Percentiles rank a stretch among this genome's conserved stretches.
Conservation (phyloP, 2,113 vertebrate species). For the Strigops habroptila region DNA sequence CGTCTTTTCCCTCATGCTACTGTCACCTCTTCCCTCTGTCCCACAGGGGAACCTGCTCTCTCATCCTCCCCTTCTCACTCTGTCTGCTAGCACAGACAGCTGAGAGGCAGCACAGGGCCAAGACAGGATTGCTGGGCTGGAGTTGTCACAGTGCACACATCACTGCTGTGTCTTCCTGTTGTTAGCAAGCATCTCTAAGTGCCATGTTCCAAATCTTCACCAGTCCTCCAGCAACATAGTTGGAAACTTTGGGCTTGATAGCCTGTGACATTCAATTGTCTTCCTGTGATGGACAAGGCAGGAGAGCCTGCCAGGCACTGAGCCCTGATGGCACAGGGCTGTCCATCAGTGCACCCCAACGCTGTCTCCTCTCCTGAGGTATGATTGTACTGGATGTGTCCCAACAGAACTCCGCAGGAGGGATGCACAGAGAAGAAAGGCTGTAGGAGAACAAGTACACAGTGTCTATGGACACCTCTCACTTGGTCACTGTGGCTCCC, state of each 20-base stretch:
- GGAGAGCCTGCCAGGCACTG: background rate
- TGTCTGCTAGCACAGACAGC: background rate
- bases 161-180: background rate
- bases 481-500: background rate
- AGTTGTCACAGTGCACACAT: fast-evolving
- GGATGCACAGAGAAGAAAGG: background rate
- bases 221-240: background rate
- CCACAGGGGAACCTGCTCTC: background rate
- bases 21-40: background rate
- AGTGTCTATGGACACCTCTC: background rate
- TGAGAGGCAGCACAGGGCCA: background rate
- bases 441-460: background rate
- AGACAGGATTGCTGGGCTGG: background rate
- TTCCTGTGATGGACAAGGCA: background rate
- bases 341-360: background rate
- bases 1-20: background rate
- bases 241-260: background rate
- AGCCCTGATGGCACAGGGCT: background rate
- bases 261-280: background rate
- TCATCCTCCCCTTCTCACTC: background rate
- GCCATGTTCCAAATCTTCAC: background rate
- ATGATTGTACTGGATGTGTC: background rate
- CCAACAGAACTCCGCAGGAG: background rate
- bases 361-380: background rate
- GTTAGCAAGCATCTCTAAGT: background rate